Evolutionary conservation across 2,888 invertebrate species (phyloP), one percentile per base, ranked within the genome.

Genomic region (Automeris io): DNA sequence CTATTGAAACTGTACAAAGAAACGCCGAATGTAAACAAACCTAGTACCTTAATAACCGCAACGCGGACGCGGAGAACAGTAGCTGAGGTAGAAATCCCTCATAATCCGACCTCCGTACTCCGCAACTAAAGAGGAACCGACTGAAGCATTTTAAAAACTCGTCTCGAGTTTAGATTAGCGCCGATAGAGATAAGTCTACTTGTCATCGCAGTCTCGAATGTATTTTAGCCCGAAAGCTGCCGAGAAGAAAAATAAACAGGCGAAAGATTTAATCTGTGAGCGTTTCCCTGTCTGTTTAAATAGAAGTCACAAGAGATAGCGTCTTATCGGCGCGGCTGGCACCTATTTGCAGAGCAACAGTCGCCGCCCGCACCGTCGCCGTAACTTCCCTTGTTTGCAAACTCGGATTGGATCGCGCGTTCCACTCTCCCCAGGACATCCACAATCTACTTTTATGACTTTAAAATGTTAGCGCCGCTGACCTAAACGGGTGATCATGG

Each of bases 311-410:
- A 66, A 68, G 73, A 75, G 79, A 75, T 70, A 71, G 72, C 73
- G 75, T 74, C 73, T 82, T 82, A 80, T 80, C 83, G 75, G 67
- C 73, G 73, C 66, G 71, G 68, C 61, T 50, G 71, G 76, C 51
- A 69, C 65, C 69, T 79, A 76, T 80, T 79, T 79, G 73, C 75
- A 62, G 66, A 71, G 73, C 66, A 70, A 64, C 63, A 65, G 61
- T 55, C 57, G 52, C 54, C 64, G 58, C 60, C 67, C 63, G 62
- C 60, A 60, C 46, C 57, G 57, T 43, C 57, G 52, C 67, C 71
- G 66, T 78, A 82, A 86, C 82, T 81, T 81, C 79, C 73, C 85
- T 85, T 86, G 82, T 86, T 86, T 86, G 81, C 81, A 74, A 83
- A 86, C 81, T 85, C 70, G 70, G 85, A 86, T 85, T 86, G 85